Percentiles rank a stretch among this genome's conserved stretches.
Evolutionary conservation across 1,140 invertebrate species (phyloP).

Genomic region (Euwallacea similis): DNA sequence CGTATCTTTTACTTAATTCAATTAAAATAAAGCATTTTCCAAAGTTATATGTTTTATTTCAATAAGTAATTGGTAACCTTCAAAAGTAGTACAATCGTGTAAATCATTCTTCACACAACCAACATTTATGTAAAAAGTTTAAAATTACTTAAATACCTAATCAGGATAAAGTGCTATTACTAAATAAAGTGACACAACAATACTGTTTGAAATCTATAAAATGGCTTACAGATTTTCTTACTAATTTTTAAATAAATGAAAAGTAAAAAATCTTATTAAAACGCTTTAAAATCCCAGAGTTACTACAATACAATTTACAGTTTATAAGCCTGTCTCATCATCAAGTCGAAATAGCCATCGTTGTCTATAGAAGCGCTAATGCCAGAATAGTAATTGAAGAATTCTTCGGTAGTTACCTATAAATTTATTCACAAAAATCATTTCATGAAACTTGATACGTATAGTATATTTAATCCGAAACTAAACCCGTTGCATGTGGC

Average conservation of each 20-base stretch:
- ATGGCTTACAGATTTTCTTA: background rate
- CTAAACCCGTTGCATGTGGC: no score
- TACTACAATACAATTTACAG: conserved; percentile 59
- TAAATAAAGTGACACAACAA: background rate
- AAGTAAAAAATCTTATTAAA: background rate
- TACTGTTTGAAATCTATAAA: no score
- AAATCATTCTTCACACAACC: no score
- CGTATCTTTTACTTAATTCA: no score
- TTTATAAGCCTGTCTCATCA: conserved; percentile 93
- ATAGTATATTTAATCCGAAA: no score
- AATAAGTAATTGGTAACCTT: no score
- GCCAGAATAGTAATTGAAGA: conserved; percentile 90
- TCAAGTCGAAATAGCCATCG: conserved; percentile 91
- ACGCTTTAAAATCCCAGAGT: no score
- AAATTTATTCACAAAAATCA: conserved; percentile 23
- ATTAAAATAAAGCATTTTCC: no score
- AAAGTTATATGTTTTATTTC: no score
- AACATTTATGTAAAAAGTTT: no score
- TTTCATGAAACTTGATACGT: background rate
- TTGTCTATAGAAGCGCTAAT: conserved; percentile 93
- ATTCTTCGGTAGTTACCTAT: conserved; percentile 91
- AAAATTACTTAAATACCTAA: background rate
- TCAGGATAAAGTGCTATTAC: background rate
- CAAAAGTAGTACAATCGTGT: no score
- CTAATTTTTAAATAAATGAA: background rate